Percentiles rank a stretch among this genome's conserved stretches.
These are phyloP conservation scores for Drosophila fungiperda DNA, from an alignment of 2,888 invertebrate genomes.

Conservation along the genomic window DNA sequence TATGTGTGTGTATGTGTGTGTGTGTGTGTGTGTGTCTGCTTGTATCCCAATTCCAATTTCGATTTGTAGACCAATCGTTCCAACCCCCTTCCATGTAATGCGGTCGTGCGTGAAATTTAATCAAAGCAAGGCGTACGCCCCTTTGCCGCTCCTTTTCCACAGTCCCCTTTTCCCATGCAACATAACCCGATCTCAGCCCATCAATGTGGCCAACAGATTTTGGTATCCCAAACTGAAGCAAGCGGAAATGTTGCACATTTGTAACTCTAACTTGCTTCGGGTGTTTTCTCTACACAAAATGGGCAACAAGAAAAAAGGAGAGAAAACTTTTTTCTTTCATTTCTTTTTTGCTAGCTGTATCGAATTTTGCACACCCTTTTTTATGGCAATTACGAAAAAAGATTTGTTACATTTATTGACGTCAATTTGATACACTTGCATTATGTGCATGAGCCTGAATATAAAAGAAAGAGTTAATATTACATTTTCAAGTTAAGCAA, in stretches of 20 bases:
- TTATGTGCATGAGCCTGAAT: slow-evolving; percentile 1
- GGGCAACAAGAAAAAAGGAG: slow-evolving; percentile 45
- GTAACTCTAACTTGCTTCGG: slow-evolving; percentile 68
- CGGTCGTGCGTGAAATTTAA: slow-evolving; percentile 80
- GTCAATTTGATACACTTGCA: slow-evolving; percentile 21
- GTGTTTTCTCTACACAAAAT: slow-evolving; percentile 37
- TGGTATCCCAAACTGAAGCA: slow-evolving; percentile 73
- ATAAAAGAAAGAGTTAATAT: neutral
- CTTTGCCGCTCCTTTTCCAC: slow-evolving; percentile 3
- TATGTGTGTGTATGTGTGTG: neutral
- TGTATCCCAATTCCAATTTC: slow-evolving; percentile 46
- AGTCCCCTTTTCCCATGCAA: slow-evolving; percentile 8
- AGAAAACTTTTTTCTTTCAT: slow-evolving; percentile 30
- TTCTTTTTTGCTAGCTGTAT: slow-evolving; percentile 7
- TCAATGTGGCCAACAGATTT: slow-evolving; percentile 76
- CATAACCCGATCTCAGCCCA: slow-evolving; percentile 49
- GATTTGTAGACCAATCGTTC: slow-evolving; percentile 24
- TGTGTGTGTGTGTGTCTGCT: slow-evolving; percentile 5
- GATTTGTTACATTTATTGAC: slow-evolving; percentile 29
- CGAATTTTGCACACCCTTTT: slow-evolving; percentile 51
- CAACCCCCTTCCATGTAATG: slow-evolving; percentile 43
- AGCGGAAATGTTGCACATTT: slow-evolving; percentile 77
- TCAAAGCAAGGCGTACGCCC: slow-evolving; percentile 64
- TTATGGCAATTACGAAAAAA: neutral
- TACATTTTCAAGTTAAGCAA: neutral